These are phyloP conservation scores for Masnerella sp. DNA, from an alignment of 2,888 invertebrate species.

Conservation along the genomic window DNA sequence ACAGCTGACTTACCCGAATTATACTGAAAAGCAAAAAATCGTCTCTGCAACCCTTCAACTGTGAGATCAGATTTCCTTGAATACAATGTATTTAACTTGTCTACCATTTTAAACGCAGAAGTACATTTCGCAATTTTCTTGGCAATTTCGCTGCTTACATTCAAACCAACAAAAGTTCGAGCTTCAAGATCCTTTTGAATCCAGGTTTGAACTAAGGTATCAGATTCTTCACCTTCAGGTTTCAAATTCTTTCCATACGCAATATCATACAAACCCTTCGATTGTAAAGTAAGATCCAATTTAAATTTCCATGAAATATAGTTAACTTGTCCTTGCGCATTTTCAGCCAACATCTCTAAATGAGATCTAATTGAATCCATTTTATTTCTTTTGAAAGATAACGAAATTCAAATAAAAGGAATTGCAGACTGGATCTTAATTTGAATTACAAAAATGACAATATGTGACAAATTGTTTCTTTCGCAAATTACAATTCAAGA, in stretches of 20 bases:
- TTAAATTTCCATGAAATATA: conserved; percentile 48
- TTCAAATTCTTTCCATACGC: conserved; percentile 37
- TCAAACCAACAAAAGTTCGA: conserved; percentile 64
- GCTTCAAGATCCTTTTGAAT: conserved; percentile 63
- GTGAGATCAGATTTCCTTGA: conserved; percentile 60
- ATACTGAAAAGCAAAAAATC: conserved; percentile 63
- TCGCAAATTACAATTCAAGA: too few species aligned
- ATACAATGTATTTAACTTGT: conserved; percentile 54
- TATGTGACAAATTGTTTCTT: too few species aligned
- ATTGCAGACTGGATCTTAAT: too few species aligned
- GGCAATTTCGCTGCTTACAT: conserved; percentile 60
- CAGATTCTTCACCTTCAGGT: conserved; percentile 44
- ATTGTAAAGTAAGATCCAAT: conserved; percentile 53
- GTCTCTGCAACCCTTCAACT: conserved; percentile 56
- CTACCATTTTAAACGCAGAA: conserved; percentile 50
- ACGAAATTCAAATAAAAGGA: too few species aligned
- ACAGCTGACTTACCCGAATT: conserved; percentile 56
- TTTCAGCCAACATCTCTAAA: conserved; percentile 10
- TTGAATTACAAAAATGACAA: too few species aligned
- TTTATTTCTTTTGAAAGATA: too few species aligned
- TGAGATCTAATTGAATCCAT: conserved; percentile 19
- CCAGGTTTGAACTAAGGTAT: conserved; percentile 55
- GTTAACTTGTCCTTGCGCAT: conserved; percentile 10
- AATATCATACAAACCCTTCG: conserved; percentile 36
- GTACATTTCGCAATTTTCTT: conserved; percentile 60